Percentiles rank a stretch among this genome's conserved stretches.
Conservation (phyloP, 1,140 invertebrate species). For the Drosophila dunni region DNA sequence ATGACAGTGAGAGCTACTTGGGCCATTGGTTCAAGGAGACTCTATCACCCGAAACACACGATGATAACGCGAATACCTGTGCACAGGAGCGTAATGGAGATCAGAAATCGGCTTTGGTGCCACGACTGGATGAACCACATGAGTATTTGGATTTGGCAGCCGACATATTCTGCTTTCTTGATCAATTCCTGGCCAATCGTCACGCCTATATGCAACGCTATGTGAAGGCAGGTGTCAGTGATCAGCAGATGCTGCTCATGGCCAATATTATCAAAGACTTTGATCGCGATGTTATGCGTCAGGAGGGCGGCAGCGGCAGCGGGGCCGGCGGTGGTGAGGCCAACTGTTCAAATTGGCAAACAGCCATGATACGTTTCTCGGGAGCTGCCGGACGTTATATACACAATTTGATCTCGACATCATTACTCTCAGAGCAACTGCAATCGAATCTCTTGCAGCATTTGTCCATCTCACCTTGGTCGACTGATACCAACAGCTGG, state of each 20-base stretch:
- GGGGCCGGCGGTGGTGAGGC: constrained; percentile 25
- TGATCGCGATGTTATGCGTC: constrained; percentile 88
- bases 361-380: constrained; percentile 82
- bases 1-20: constrained; percentile 94
- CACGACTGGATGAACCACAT: constrained; percentile 95
- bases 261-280: constrained; percentile 93
- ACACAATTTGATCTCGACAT: constrained; percentile 90
- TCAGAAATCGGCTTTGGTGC: constrained; percentile 87
- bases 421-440: constrained; percentile 88
- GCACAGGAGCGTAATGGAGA: constrained; percentile 85
- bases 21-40: constrained; percentile 97
- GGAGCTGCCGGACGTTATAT: constrained; percentile 82
- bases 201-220: constrained; percentile 86
- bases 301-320: constrained; percentile 52
- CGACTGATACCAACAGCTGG: constrained; percentile 89
- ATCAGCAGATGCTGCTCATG: constrained; percentile 92
- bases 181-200: constrained; percentile 81
- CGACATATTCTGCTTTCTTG: constrained; percentile 82
- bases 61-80: constrained; percentile 86
- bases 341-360: constrained; percentile 74
- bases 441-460: constrained; percentile 91
- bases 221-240: constrained; percentile 87
- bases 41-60: constrained; percentile 90
- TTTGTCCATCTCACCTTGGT: constrained; percentile 91
- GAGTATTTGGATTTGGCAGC: constrained; percentile 85